These are phyloP conservation scores for Lasioglossum malachurum DNA, from an alignment of 2,888 invertebrate genomes.

Conservation along the genomic window DNA sequence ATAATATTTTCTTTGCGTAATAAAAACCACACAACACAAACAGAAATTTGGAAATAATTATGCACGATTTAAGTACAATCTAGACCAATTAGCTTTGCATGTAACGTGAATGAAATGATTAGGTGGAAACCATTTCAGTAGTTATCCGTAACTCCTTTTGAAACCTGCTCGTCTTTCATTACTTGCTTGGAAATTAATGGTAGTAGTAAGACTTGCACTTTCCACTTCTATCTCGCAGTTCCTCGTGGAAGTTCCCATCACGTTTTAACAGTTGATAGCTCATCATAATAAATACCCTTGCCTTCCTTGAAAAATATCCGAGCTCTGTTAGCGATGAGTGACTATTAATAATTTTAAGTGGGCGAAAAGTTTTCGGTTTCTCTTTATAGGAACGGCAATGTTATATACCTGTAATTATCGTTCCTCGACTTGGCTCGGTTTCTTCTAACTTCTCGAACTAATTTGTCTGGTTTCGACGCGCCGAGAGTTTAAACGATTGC, in stretches of 20 bases:
- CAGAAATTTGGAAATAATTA: not conserved
- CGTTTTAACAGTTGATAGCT: conserved; percentile 34
- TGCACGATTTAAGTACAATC: not conserved
- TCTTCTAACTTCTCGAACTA: not conserved
- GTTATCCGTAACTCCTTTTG: not conserved
- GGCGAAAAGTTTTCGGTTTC: conserved; percentile 31
- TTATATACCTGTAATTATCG: not conserved
- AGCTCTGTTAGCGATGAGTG: conserved; percentile 2
- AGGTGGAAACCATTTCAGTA: too few relatives aligned
- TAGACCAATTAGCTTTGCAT: too few relatives aligned
- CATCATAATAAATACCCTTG: conserved; percentile 28
- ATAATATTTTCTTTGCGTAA: too few relatives aligned
- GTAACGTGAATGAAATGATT: not conserved
- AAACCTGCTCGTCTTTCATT: conserved; percentile 20
- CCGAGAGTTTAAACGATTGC: not conserved
- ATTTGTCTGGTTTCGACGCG: not conserved
- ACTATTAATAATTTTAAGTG: conserved; percentile 31
- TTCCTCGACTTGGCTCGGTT: not conserved
- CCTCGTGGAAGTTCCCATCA: conserved; percentile 16
- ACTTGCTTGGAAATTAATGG: conserved; percentile 24
- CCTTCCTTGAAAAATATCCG: conserved; percentile 20
- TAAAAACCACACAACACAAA: too few relatives aligned
- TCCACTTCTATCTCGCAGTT: conserved; percentile 17
- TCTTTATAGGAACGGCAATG: conserved; percentile 5
- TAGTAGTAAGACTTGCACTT: conserved; percentile 21